phyloP scores from a whole-genome alignment of 2,113 vertebrate genomes.

The Gobius niger region DNA sequence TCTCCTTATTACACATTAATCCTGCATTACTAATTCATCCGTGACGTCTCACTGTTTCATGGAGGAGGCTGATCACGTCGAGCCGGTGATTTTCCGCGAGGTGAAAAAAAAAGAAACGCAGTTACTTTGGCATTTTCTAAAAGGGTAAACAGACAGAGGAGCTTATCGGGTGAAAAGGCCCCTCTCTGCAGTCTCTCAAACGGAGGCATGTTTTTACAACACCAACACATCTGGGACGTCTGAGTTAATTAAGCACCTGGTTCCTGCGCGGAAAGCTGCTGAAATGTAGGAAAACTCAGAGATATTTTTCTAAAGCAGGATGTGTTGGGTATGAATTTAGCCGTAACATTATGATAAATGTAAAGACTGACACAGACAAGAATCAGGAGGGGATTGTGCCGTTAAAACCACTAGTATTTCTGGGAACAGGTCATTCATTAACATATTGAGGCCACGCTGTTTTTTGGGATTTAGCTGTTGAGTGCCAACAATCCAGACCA shows the following conservation, averaged over 20 bases:
- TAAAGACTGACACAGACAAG: too few species aligned
- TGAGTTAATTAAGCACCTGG: conserved; percentile 3
- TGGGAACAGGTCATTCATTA: too few species aligned
- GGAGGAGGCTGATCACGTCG: not conserved
- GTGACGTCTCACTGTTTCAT: not conserved
- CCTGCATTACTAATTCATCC: conserved; percentile 1
- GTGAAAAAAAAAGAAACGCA: not conserved
- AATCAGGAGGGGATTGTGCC: too few species aligned
- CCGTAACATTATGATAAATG: not conserved
- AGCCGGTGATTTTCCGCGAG: conserved; percentile 8
- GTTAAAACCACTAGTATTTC: too few species aligned
- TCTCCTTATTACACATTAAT: not conserved
- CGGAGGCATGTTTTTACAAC: conserved; percentile 1
- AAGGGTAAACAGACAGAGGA: conserved; percentile 2
- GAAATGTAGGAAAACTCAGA: not conserved
- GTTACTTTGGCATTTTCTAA: conserved; percentile 13
- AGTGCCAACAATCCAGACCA: too few species aligned
- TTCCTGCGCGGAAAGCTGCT: not conserved
- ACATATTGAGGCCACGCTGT: too few species aligned
- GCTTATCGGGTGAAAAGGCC: conserved; percentile 20
- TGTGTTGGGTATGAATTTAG: not conserved
- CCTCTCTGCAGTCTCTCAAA: conserved; percentile 7
- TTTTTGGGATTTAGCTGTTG: too few species aligned
- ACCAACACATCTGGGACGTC: conserved; percentile 11
- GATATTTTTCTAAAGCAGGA: too few species aligned